Conservation (phyloP, 2,797 vertebrate genomes). For the Enteromius trimaculatus region DNA sequence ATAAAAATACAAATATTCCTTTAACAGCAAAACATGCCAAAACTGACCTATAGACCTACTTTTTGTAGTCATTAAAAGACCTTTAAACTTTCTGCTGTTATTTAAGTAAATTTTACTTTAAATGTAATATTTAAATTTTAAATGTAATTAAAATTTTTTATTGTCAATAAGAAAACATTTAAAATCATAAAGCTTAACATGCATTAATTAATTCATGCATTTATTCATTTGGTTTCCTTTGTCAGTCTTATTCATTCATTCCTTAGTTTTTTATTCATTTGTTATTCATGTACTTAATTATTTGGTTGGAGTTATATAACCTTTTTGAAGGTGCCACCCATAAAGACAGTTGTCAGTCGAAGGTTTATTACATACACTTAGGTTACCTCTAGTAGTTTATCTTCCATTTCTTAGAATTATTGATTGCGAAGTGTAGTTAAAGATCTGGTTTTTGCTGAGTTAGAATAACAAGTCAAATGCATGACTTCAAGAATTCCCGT, state of each 20-base stretch:
- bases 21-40: not conserved
- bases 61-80: not conserved
- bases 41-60: not conserved
- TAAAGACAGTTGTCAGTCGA: constrained; percentile 49
- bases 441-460: constrained; percentile 28
- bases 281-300: not conserved
- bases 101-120: not conserved
- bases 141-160: not conserved
- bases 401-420: constrained; percentile 4
- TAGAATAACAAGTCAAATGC: constrained; percentile 24
- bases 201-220: not conserved
- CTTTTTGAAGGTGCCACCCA: not conserved
- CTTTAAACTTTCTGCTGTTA: not conserved
- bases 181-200: not conserved
- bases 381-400: not conserved
- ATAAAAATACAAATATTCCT: not conserved
- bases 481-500: constrained; percentile 10
- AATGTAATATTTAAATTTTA: not conserved
- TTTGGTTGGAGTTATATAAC: not conserved
- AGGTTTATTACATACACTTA: constrained; percentile 58
- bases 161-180: not conserved
- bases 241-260: not conserved
- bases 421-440: constrained; percentile 14
- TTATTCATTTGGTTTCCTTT: not conserved
- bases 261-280: not conserved